A percentile compares a stretch with the other conserved stretches of the same genome.
These are phyloP conservation scores for Calycopis cecrops DNA, from an alignment of 1,140 invertebrate species.

Conservation along the genomic window DNA sequence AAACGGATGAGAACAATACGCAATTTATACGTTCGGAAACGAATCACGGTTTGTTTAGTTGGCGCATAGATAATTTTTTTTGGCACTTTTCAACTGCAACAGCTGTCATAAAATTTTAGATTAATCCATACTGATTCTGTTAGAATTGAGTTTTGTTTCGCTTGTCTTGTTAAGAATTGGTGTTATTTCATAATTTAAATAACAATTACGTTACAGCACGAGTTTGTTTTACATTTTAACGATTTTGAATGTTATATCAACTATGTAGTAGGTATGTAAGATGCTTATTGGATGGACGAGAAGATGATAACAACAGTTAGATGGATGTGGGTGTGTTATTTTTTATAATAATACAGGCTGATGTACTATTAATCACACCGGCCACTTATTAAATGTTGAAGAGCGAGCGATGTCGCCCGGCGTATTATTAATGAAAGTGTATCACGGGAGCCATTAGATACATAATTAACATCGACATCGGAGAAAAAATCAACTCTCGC, in stretches of 20 bases:
- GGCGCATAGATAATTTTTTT: conserved; percentile 58
- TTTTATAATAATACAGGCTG: conserved; percentile 55
- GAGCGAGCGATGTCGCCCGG: conserved; percentile 57
- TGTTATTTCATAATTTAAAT: conserved; percentile 15
- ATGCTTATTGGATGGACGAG: background rate
- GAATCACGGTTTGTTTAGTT: conserved; percentile 65
- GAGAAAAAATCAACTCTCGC: conserved; percentile 42
- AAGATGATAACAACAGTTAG: conserved; percentile 4
- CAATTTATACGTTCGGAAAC: conserved; percentile 53
- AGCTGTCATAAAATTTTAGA: conserved; percentile 62
- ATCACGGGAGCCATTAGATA: conserved; percentile 72
- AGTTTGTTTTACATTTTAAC: background rate
- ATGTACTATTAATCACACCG: conserved; percentile 62
- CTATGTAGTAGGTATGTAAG: background rate
- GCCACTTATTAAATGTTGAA: conserved; percentile 66
- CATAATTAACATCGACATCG: conserved; percentile 67
- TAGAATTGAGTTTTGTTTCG: conserved; percentile 55
- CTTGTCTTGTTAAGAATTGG: conserved; percentile 43
- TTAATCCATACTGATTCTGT: conserved; percentile 14
- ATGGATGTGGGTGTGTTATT: conserved; percentile 20
- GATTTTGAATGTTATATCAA: background rate
- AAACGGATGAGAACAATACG: conserved; percentile 64
- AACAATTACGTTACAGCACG: conserved; percentile 10
- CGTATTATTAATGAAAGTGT: conserved; percentile 73
- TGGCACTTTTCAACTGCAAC: conserved; percentile 50